Percentiles rank a stretch among this genome's conserved stretches.
phyloP scores from a whole-genome alignment of 2,888 invertebrate genomes.

The Scrobipalpa atriplicella region DNA sequence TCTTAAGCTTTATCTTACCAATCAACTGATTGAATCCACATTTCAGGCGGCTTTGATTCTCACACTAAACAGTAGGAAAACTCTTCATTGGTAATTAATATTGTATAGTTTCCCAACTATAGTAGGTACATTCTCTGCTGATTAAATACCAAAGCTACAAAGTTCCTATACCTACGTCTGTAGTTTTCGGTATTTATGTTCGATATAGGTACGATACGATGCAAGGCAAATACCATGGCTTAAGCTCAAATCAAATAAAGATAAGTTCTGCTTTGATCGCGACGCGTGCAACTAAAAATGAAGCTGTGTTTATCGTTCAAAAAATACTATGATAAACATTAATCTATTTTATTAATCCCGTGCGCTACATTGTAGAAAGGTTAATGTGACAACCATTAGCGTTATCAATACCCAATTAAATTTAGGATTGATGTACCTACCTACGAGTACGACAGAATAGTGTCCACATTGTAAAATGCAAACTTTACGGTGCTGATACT shows the following conservation, averaged over 20 bases:
- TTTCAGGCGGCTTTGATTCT: too few relatives aligned
- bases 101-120: too few relatives aligned
- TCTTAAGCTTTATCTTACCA: too few relatives aligned
- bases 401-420: slow-evolving; percentile 15
- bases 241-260: not conserved
- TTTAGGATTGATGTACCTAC: not conserved
- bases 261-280: slow-evolving; percentile 3
- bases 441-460: not conserved
- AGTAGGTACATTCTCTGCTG: too few relatives aligned
- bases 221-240: not conserved
- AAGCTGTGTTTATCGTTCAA: slow-evolving; percentile 8
- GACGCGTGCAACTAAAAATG: slow-evolving; percentile 4
- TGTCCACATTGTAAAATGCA: not conserved
- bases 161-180: too few relatives aligned
- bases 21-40: too few relatives aligned
- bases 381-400: slow-evolving; percentile 9
- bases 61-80: too few relatives aligned
- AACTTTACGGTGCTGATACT: not conserved
- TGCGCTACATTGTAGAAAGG: slow-evolving; percentile 13
- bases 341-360: not conserved
- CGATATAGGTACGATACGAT: not conserved
- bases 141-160: too few relatives aligned
- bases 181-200: not conserved
- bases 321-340: slow-evolving; percentile 11
- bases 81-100: too few relatives aligned